Base-by-base conservation (phyloP, 1,140 invertebrate genomes). In the Akabosia matsudoensis region DNA sequence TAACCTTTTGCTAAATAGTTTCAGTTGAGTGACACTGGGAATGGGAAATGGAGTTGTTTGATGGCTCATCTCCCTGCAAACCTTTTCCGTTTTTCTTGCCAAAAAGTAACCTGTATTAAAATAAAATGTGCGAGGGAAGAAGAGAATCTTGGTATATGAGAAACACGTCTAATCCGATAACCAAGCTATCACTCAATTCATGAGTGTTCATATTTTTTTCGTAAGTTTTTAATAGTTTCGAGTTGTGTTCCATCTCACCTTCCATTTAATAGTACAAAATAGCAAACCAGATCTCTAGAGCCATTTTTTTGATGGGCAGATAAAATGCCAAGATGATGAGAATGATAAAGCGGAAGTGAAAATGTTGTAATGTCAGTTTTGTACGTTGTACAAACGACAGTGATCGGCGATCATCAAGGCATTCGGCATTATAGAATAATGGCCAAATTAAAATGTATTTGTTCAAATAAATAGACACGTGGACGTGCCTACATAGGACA, bases 321-420 rank as follows among this genome's bases (percentile, higher is more conserved):
- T 45, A 10, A 45, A n/a, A n/a, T n/a, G 37, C 18, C 37, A 22
- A 16, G 54, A 56, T 56, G 54, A 56, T 56, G 54, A 24, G 10
- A 22, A 56, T 56, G 54, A 56, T 22, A 22, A 56, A 67, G 31
- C 61, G 61, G 61, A 67, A 67, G 61, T 67, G 61, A 67, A 67
- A 67, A 67, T 56, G 54, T 56, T 16, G 54, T 7, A 45, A 10
- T 7, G 18, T 45, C 7, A 45, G 37, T 45, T n/a, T n/a, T n/a
- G n/a, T n/a, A n/a, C n/a, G n/a, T n/a, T n/a, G n/a, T n/a, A n/a
- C n/a, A n/a, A n/a, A 45, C 7, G 7, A 45, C 18, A 18, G 18
- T 45, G 37, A 45, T 45, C n/a, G 18, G 37, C 18, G 37, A 45
- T 45, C 37, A 45, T 45, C 37, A 45, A 45, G 37, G 7, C 37